phyloP scores from a whole-genome alignment of 2,888 invertebrate species.

The Coenonympha arcania region DNA sequence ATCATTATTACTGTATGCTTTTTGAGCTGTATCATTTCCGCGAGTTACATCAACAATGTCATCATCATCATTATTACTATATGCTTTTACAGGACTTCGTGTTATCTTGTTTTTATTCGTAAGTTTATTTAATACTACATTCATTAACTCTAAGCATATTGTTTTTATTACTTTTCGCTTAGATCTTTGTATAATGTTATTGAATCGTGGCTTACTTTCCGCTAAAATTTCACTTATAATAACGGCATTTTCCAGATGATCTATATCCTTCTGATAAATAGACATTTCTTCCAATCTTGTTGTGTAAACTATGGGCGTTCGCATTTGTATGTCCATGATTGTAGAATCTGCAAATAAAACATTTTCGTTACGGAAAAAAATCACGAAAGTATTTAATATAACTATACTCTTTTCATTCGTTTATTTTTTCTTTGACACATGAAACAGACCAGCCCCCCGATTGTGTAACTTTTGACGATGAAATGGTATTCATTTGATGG shows the following conservation, averaged over 20 bases:
- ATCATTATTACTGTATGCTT: background rate
- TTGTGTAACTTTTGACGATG: too few relatives aligned
- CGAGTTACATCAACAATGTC: background rate
- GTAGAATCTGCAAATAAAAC: background rate
- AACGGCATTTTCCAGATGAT: conserved; percentile 4
- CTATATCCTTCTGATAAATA: conserved; percentile 22
- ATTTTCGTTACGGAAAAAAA: too few relatives aligned
- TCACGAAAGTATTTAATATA: too few relatives aligned
- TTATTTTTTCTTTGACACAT: too few relatives aligned
- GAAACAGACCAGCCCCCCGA: too few relatives aligned
- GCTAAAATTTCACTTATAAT: conserved; percentile 23
- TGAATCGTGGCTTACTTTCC: conserved; percentile 34
- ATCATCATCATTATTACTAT: background rate
- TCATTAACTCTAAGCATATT: background rate
- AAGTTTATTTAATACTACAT: background rate
- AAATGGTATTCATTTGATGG: too few relatives aligned
- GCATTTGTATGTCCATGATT: background rate
- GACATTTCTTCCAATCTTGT: conserved; percentile 40
- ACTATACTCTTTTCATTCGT: too few relatives aligned
- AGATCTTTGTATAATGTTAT: background rate
- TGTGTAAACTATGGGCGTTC: conserved; percentile 34
- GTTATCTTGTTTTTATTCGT: background rate
- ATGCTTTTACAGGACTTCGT: background rate
- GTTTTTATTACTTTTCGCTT: background rate
- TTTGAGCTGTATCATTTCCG: too few relatives aligned